Evolutionary conservation across 2,113 vertebrate genomes (phyloP).

Genomic region (Centropus unirufus): DNA sequence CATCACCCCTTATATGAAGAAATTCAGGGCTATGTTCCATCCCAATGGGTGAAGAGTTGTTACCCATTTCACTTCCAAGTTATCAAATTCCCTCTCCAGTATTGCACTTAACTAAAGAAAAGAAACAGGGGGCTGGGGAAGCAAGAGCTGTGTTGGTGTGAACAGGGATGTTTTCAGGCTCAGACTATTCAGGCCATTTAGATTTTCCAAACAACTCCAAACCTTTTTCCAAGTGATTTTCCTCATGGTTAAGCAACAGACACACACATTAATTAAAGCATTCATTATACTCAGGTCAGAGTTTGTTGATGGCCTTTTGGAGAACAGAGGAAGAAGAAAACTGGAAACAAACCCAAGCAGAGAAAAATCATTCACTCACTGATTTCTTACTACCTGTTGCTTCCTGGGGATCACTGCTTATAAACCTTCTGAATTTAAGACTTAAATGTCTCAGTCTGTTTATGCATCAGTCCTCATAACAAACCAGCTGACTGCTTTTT

Average conservation of each 20-base stretch:
- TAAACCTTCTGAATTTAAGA: neutral
- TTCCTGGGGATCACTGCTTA: neutral
- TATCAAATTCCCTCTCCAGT: neutral
- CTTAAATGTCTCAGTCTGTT: fast-evolving
- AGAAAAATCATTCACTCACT: neutral
- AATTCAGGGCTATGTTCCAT: neutral
- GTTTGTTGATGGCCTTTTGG: neutral
- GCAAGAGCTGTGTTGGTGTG: neutral
- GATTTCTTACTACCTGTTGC: neutral
- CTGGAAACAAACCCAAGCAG: neutral
- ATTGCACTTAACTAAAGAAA: neutral
- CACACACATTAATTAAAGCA: conserved; percentile 40
- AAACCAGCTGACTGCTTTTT: neutral
- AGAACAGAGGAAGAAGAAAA: neutral
- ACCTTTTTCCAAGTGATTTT: conserved; percentile 38
- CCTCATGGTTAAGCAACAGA: conserved; percentile 50
- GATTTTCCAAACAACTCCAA: conserved; percentile 36
- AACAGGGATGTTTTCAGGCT: conserved; percentile 8
- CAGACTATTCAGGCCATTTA: conserved; percentile 31
- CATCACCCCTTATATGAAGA: fast-evolving
- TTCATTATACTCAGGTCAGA: neutral
- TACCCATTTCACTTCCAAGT: neutral
- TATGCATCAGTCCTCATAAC: neutral
- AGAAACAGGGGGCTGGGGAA: neutral
- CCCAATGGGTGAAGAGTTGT: fast-evolving